Base-by-base conservation (phyloP, 1,140 invertebrate genomes). In the Brachionus rotundiformis region DNA sequence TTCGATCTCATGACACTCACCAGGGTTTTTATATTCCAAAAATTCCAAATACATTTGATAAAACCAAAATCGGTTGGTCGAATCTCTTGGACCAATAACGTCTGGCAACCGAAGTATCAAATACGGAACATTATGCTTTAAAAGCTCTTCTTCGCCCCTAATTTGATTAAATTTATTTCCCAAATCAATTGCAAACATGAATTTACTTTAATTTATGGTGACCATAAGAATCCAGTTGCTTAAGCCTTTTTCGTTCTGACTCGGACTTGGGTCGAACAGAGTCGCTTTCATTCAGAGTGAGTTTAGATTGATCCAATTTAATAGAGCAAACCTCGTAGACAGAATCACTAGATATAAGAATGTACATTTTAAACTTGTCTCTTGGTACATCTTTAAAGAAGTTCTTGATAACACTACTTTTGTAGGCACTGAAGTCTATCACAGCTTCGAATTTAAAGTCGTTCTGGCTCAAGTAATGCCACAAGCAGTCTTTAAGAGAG, bases 291-390 rank as follows among this genome's bases (percentile, higher is more conserved):
- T 82, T 71, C 4, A 82, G 71, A 4, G 29, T 84, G 77, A 13
- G 65, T 83, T n/a, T 83, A 54, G 82, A 86, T 85, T 6, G 81
- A 36, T 79, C 47, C 19, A 23, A 19, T 13, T 79, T 1, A 63
- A 59, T 41, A 5, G 13, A 8, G 16, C 76, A 41, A 23, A 90
- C 89, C 81, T 90, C 89, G 79, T 90, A 90, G 0, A 90, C 88
- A 7, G 89, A 90, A 83, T 90, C 89, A 0, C 88, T 86, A 82
- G 88, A 89, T 29, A 90, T 89, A 81, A 86, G 88, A n/a, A 90
- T 84, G 80, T 90, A 90, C 41, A 81, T 39, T 27, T 84, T 83
- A n/a, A 86, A 82, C 79, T 86, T 86, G 13, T 83, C 84, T n/a
- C 83, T 81, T 3, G 89, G 79, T 31, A 87, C 27, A 10, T 63